Conservation (phyloP, 2,113 vertebrate species). For the mouse (Mus musculus) region GRCm39 chr1:152256001-152256500, state of each 20-base stretch:
- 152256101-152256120: conserved; percentile 19
- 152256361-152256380: too few species aligned
- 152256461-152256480: too few species aligned
- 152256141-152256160: background rate
- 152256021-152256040: background rate
- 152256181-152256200: background rate
- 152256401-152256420: too few species aligned
- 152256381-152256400: too few species aligned
- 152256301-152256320: too few species aligned
- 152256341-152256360: too few species aligned
- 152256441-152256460: too few species aligned
- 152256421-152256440: too few species aligned
- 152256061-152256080: conserved; percentile 12
- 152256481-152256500: too few species aligned
- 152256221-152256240: conserved; percentile 32
- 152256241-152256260: background rate
- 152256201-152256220: background rate
- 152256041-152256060: background rate
- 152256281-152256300: too few species aligned
- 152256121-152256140: background rate
- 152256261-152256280: too few species aligned
- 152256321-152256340: too few species aligned
- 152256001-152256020: background rate
- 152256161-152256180: background rate
- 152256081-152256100: conserved; percentile 16